Evolutionary conservation across 2,888 invertebrate genomes (phyloP).

Genomic region (Eilema depressum): DNA sequence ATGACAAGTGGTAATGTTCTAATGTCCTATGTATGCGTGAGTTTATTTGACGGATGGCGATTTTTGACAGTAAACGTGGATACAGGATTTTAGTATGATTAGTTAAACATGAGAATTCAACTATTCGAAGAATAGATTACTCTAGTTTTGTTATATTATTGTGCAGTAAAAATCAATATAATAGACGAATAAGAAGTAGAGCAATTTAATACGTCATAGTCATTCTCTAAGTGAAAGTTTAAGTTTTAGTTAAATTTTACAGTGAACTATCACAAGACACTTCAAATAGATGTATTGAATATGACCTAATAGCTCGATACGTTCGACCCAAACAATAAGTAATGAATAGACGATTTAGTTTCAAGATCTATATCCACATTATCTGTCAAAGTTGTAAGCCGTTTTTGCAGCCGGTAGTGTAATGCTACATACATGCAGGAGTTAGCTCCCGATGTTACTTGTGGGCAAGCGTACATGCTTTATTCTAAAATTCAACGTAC

Average conservation of each 20-base stretch:
- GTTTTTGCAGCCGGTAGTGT: slow-evolving; percentile 35
- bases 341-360: neutral
- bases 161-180: neutral
- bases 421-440: slow-evolving; percentile 56
- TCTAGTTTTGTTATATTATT: neutral
- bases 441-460: slow-evolving; percentile 47
- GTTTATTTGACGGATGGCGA: slow-evolving; percentile 31
- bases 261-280: neutral
- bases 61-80: slow-evolving; percentile 37
- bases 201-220: too few relatives aligned
- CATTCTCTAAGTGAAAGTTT: neutral
- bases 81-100: slow-evolving; percentile 4
- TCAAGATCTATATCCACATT: neutral
- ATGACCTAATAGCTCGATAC: neutral
- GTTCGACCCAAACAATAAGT: neutral
- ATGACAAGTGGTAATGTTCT: slow-evolving; percentile 35
- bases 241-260: neutral
- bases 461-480: slow-evolving; percentile 62
- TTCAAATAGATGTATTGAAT: neutral
- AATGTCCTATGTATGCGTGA: slow-evolving; percentile 43
- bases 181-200: neutral
- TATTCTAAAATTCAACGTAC: slow-evolving; percentile 69
- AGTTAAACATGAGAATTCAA: neutral
- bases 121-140: neutral
- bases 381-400: slow-evolving; percentile 39